Evolutionary conservation across 2,113 vertebrate species (phyloP).

Genomic region (Smithornis capensis): DNA sequence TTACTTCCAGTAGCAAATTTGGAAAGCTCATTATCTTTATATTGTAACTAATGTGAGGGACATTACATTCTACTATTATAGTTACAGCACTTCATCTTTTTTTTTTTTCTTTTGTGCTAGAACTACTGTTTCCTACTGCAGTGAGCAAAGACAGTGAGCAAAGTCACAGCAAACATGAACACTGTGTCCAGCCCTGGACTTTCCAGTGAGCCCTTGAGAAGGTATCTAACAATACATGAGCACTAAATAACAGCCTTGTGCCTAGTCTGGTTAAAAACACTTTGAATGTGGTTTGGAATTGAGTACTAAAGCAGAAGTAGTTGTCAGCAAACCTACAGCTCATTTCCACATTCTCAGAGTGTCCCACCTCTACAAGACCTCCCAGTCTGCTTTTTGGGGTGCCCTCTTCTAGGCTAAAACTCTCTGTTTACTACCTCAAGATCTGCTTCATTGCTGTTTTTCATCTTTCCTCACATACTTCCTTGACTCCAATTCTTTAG

Average conservation of each 20-base stretch:
- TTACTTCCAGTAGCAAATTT: neutral
- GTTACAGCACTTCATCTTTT: neutral
- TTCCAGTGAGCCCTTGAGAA: neutral
- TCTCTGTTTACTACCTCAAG: neutral
- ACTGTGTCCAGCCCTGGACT: neutral
- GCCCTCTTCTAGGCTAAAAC: neutral
- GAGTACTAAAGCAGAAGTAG: neutral
- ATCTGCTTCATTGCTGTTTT: neutral
- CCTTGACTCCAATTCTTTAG: neutral
- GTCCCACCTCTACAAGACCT: neutral
- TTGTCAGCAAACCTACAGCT: neutral
- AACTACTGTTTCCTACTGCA: neutral
- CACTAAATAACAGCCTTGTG: neutral
- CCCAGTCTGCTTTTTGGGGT: neutral
- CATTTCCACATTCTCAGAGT: neutral
- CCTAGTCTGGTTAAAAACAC: neutral
- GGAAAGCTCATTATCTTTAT: neutral
- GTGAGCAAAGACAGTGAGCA: neutral
- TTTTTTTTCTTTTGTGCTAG: neutral
- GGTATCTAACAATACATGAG: neutral
- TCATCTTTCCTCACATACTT: neutral
- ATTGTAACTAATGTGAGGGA: neutral
- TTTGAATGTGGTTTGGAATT: neutral
- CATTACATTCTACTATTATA: neutral
- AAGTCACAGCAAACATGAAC: neutral